Percentiles rank a stretch among this genome's conserved stretches.
Conservation (phyloP, 1,140 invertebrate genomes). For the Homalodisca vitripennis region DNA sequence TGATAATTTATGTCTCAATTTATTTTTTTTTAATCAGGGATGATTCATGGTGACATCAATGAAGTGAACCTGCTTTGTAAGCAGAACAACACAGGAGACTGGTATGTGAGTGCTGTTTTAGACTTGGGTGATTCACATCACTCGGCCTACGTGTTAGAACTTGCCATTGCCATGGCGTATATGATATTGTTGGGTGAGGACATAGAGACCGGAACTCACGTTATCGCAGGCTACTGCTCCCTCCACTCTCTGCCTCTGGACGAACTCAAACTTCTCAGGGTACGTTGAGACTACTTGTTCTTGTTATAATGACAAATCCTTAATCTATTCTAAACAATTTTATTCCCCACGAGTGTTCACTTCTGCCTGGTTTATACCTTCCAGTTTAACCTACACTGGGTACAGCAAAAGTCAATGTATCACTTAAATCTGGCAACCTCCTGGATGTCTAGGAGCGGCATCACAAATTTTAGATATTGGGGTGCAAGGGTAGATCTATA, state of each 20-base stretch:
- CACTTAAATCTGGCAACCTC: too few species aligned
- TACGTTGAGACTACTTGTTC: too few species aligned
- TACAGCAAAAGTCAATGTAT: too few species aligned
- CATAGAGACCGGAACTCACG: slow-evolving; percentile 63
- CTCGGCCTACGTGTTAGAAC: slow-evolving; percentile 74
- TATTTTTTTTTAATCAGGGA: slow-evolving; percentile 52
- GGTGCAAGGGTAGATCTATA: too few species aligned
- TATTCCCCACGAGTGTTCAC: too few species aligned
- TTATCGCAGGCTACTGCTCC: slow-evolving; percentile 72
- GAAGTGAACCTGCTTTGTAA: slow-evolving; percentile 82
- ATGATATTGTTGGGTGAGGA: slow-evolving; percentile 67
- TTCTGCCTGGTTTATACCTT: too few species aligned
- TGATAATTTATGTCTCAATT: neutral
- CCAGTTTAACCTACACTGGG: too few species aligned
- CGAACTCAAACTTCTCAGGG: slow-evolving; percentile 67
- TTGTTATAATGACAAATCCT: too few species aligned
- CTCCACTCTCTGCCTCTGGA: slow-evolving; percentile 55
- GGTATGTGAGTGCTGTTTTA: slow-evolving; percentile 62
- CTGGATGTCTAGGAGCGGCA: too few species aligned
- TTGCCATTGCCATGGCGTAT: slow-evolving; percentile 80
- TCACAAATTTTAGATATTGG: too few species aligned
- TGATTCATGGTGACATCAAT: slow-evolving; percentile 89
- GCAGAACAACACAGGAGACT: slow-evolving; percentile 45
- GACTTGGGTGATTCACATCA: slow-evolving; percentile 82
- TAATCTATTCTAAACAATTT: too few species aligned